Base-by-base conservation (phyloP, 2,113 vertebrate genomes). In the Erythrocercus mccallii region DNA sequence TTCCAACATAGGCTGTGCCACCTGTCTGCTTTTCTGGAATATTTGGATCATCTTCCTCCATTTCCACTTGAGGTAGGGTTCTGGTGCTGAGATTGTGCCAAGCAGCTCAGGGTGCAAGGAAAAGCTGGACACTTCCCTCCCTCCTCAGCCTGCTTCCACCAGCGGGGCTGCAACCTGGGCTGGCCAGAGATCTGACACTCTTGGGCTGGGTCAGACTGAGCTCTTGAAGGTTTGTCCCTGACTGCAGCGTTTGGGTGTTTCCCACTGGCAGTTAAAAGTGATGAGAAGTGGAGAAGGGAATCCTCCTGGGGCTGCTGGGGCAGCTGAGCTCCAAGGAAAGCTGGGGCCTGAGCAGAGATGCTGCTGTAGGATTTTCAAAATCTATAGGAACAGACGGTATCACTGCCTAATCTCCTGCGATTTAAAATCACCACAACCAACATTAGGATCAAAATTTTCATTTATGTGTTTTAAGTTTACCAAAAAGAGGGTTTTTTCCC, bases 161-260 rank as follows among this genome's bases (percentile, higher is more conserved):
- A 25, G 28, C 0, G 1, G 15, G 30, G 64, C 62, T 37, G 40
- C 30, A 57, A 47, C 5, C 0, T 2, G 15, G 68, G 35, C 54
- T n/a, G 57, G 2, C 0, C 1, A 37, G 38, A 44, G 54, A 45
- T 65, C 56, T 10, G 6, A 0, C 25, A 4, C 44, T 7, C 33
- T 5, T 5, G 54, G 25, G 2, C 40, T 23, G 40, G 8, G 13
- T 40, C 35, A 38, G 33, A 7, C 60, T 33, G 72, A 69, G 30
- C 38, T 8, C 44, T 7, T 4, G 15, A 17, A 35, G 45, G 35
- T 51, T 38, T 48, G 21, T 5, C 71, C 54, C 60, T 78, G 10
- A 1, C 64, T 56, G 72, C 3, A 69, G 45, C 7, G 8, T 25
- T 3, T 24, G 48, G 47, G 58, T 19, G 47, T 18, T 51, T 50